phyloP scores from a whole-genome alignment of 2,888 invertebrate species.

The Heliconius cydno region DNA sequence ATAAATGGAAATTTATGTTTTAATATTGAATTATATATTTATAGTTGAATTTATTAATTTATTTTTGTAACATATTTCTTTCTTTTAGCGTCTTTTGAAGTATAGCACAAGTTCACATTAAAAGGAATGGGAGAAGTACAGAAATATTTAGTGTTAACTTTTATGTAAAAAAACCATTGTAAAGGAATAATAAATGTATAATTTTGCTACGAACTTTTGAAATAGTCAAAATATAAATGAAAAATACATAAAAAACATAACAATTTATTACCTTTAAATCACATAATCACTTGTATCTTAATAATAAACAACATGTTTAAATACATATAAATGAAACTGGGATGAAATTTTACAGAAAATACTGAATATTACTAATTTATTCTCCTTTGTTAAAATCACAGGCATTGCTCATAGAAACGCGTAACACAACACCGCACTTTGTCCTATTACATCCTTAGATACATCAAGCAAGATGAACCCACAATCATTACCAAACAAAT shows the following conservation, averaged over 20 bases:
- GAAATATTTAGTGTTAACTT: neutral
- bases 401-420: neutral
- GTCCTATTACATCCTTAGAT: neutral
- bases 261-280: conserved; percentile 1
- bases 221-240: no score
- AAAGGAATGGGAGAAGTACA: neutral
- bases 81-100: no score
- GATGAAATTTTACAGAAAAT: neutral
- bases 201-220: no score
- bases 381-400: neutral
- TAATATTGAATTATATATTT: neutral
- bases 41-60: neutral
- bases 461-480: neutral
- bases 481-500: conserved; percentile 9
- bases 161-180: neutral
- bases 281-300: neutral
- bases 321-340: neutral
- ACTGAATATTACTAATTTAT: neutral
- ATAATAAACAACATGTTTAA: neutral
- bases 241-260: neutral
- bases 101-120: neutral
- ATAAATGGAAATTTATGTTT: neutral
- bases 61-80: neutral
- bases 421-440: neutral
- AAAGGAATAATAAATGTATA: no score